Evolutionary conservation across 2,888 invertebrate species (phyloP).

Genomic region (Eumerus sabulonum): DNA sequence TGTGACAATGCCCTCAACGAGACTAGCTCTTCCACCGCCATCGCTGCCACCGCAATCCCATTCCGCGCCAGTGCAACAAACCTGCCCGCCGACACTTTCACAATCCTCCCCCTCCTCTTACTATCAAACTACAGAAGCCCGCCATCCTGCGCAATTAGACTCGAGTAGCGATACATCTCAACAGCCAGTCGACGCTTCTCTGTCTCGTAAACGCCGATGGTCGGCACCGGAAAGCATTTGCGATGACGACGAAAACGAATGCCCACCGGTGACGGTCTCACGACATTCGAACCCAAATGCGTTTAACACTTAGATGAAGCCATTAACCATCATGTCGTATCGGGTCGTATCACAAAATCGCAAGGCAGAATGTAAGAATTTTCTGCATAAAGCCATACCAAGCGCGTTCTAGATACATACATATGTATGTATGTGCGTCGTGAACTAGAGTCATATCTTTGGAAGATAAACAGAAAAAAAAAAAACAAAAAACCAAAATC

Average conservation of each 20-base stretch:
- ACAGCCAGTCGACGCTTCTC: conserved; percentile 71
- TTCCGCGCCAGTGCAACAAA: conserved; percentile 63
- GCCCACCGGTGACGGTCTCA: conserved; percentile 58
- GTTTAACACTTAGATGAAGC: conserved; percentile 57
- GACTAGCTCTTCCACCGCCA: conserved; percentile 49
- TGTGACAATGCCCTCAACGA: conserved; percentile 34
- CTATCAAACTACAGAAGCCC: conserved; percentile 53
- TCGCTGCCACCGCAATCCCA: conserved; percentile 64
- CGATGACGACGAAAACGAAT: conserved; percentile 72
- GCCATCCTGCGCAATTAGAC: conserved; percentile 39
- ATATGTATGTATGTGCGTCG: conserved; percentile 54
- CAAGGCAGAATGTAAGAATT: conserved; percentile 14
- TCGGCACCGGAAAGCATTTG: conserved; percentile 80
- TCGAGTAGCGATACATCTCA: conserved; percentile 54
- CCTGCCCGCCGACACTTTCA: conserved; percentile 60
- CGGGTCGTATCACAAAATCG: conserved; percentile 23
- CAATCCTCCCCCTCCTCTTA: conserved; percentile 69
- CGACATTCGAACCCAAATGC: conserved; percentile 55
- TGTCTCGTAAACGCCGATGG: conserved; percentile 78
- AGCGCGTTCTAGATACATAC: conserved; percentile 54
- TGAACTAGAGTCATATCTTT: conserved; percentile 66
- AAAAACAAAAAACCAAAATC: conserved; percentile 67
- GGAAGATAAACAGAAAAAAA: conserved; percentile 67
- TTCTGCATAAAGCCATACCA: conserved; percentile 66
- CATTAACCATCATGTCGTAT: too few species aligned